Evolutionary conservation across 2,797 vertebrate species (phyloP).

Genomic region (Gymnothorax javanicus): DNA sequence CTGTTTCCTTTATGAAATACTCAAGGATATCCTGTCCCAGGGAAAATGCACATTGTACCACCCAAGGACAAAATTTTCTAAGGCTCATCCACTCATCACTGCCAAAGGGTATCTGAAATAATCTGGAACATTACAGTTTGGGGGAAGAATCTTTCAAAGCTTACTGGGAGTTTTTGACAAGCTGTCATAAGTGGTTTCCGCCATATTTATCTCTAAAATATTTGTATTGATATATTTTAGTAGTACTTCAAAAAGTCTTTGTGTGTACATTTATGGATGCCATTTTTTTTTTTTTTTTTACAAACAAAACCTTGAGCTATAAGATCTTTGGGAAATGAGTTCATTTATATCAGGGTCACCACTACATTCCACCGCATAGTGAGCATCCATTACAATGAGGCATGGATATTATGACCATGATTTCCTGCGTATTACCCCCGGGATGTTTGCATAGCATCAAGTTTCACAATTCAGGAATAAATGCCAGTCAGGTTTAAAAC

Average conservation of each 20-base stretch:
- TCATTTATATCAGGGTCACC: not conserved
- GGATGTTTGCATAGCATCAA: constrained; percentile 19
- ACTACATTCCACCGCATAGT: not conserved
- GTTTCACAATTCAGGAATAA: constrained; percentile 14
- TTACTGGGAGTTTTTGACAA: constrained; percentile 15
- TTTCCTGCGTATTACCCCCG: constrained; percentile 10
- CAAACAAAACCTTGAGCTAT: not conserved
- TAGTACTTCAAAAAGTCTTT: not conserved
- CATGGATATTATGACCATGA: not conserved
- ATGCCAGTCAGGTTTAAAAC: constrained; percentile 7
- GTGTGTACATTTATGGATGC: not conserved
- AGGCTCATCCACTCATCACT: constrained; percentile 8
- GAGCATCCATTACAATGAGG: not conserved
- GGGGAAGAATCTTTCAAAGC: constrained; percentile 14
- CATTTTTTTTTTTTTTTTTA: not conserved
- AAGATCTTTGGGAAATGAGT: not conserved
- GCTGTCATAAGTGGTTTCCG: not conserved
- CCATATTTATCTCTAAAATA: not conserved
- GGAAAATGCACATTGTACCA: not conserved
- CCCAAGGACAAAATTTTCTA: constrained; percentile 17
- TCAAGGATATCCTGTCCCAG: constrained; percentile 24
- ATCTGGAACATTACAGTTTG: not conserved
- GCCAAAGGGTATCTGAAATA: constrained; percentile 10
- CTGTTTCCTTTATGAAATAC: not conserved
- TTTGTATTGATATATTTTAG: not conserved